Conservation (phyloP, 2,888 invertebrate species). For the Eupithecia centaureata region DNA sequence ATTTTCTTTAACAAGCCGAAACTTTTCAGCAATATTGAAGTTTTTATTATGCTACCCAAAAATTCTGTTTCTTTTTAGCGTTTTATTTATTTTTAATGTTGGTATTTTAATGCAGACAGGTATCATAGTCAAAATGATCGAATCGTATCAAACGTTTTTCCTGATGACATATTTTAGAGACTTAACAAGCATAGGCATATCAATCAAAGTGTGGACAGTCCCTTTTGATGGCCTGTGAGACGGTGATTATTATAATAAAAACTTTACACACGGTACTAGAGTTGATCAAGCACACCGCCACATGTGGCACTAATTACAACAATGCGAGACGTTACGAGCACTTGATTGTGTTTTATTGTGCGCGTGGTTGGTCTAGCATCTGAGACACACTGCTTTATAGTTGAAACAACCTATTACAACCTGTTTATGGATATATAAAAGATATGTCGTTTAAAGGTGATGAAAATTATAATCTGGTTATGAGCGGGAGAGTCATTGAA, state of each 20-base stretch:
- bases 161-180: not conserved
- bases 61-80: not conserved
- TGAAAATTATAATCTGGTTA: not conserved
- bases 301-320: constrained; percentile 77
- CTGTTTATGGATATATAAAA: not conserved
- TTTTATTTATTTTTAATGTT: not conserved
- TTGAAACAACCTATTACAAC: constrained; percentile 12
- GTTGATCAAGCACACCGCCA: constrained; percentile 42
- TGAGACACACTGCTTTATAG: constrained; percentile 35
- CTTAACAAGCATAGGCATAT: not conserved
- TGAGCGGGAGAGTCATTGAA: not conserved
- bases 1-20: not conserved
- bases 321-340: constrained; percentile 64
- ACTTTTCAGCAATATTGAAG: not conserved
- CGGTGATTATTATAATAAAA: not conserved
- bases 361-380: constrained; percentile 65
- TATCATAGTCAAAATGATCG: not conserved
- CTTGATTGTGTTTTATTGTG: constrained; percentile 81
- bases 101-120: not conserved
- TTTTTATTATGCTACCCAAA: not conserved
- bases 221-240: too few relatives aligned
- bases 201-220: too few relatives aligned
- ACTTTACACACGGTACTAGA: constrained; percentile 12
- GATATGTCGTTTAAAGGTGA: not conserved
- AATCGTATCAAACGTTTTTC: not conserved